Conservation (phyloP, 2,888 invertebrate genomes). For the Terebella lapidaria region DNA sequence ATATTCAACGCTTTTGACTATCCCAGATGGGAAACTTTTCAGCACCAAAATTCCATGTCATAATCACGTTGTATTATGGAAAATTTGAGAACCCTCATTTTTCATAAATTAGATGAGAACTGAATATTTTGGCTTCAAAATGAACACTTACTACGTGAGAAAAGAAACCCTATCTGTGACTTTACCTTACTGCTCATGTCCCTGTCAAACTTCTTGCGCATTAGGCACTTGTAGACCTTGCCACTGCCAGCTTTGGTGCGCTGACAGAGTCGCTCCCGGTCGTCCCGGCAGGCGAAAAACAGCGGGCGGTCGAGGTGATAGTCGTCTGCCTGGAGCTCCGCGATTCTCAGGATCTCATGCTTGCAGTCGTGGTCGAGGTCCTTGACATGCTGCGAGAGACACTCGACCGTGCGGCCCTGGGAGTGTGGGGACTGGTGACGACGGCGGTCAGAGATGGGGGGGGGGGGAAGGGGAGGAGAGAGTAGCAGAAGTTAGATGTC, state of each 20-base stretch:
- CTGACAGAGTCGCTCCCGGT: conserved; percentile 69
- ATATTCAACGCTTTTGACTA: no score
- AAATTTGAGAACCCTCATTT: no score
- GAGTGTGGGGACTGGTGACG: conserved; percentile 55
- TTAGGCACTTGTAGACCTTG: conserved; percentile 81
- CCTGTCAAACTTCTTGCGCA: conserved; percentile 73
- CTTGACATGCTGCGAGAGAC: conserved; percentile 66
- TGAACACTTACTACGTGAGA: no score
- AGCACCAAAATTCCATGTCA: no score
- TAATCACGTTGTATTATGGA: no score
- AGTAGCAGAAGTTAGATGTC: neutral
- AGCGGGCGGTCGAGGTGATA: conserved; percentile 83
- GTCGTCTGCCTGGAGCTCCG: conserved; percentile 84
- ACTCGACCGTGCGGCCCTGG: conserved; percentile 78
- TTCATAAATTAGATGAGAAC: no score
- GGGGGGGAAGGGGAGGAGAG: neutral
- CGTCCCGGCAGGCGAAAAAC: conserved; percentile 81
- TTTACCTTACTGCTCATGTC: conserved; percentile 58
- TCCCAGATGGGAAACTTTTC: no score
- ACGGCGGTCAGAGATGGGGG: neutral
- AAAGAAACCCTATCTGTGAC: neutral
- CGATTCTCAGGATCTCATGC: conserved; percentile 73
- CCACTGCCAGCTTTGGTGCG: conserved; percentile 73
- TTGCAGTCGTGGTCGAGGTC: conserved; percentile 65
- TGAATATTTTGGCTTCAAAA: no score